phyloP scores from a whole-genome alignment of 1,140 invertebrate species.

The Plutomurus gul region DNA sequence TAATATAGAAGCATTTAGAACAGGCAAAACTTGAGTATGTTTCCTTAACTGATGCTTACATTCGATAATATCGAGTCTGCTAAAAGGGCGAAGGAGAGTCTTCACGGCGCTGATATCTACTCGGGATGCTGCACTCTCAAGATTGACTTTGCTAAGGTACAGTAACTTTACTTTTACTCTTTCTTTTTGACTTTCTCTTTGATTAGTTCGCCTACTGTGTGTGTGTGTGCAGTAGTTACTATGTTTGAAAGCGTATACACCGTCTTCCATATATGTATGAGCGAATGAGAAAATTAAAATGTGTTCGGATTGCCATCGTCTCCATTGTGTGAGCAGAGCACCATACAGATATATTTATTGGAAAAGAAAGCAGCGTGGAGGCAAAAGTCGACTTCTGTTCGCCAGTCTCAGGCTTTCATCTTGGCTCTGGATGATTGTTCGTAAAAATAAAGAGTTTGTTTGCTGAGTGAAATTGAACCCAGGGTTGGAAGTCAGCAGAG shows the following conservation, averaged over 20 bases:
- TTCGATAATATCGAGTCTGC: constrained; percentile 96
- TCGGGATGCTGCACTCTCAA: constrained; percentile 98
- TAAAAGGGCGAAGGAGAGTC: constrained; percentile 86
- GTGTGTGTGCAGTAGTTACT: not conserved
- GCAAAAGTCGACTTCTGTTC: too few relatives aligned
- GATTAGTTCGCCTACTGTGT: not conserved
- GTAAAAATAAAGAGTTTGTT: constrained; percentile 30
- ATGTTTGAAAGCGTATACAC: not conserved
- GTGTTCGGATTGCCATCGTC: constrained; percentile 1
- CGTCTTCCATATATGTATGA: constrained; percentile 15
- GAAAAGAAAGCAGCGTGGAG: too few relatives aligned
- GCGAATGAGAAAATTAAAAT: constrained; percentile 5
- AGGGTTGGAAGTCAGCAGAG: not conserved
- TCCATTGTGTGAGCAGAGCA: too few relatives aligned
- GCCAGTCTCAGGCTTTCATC: too few relatives aligned
- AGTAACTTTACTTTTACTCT: constrained; percentile 55
- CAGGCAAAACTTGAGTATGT: constrained; percentile 35
- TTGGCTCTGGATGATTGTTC: constrained; percentile 8
- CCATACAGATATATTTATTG: too few relatives aligned
- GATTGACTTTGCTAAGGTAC: constrained; percentile 98
- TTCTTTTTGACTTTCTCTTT: constrained; percentile 1
- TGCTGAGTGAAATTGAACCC: not conserved
- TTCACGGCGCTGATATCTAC: constrained; percentile 98
- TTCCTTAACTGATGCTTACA: constrained; percentile 66
- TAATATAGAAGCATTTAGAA: too few relatives aligned